Base-by-base conservation (phyloP, 2,113 vertebrate species). In the Mugil cephalus region DNA sequence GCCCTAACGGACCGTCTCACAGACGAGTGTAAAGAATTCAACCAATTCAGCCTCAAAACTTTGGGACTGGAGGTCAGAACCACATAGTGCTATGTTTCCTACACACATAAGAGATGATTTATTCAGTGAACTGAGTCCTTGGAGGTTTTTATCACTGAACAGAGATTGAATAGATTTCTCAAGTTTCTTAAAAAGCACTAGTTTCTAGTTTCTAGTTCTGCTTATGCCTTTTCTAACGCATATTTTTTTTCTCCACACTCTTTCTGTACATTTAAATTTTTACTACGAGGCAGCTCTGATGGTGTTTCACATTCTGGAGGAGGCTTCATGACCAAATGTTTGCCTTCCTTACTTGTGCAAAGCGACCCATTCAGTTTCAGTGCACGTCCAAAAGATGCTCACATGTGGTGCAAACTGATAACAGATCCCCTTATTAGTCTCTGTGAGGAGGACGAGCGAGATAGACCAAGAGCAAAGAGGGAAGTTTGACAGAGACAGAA, bases 361-460 rank as follows among this genome's bases (percentile, higher is more conserved):
- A 30, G 24, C 24, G 24, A 30, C 24, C 5, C 17, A 18, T 77
- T 71, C 30, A 34, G 21, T 65, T 52, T 52, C 46, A 9, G 10
- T 4, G 3, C 70, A 54, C 30, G 46, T 35, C 4, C n/a, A 17
- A 24, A 15, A 45, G 11, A 34, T 36, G 4, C 48, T 34, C 42
- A 62, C 58, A 55, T n/a, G 8, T 43, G 42, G 43, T 55, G 56
- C 51, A 10, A 30, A 63, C 58, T 51, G 58, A 69, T 66, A 56
- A 71, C 30, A 52, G 35, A 58, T 64, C 45, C 59, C 64, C 52
- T 35, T 45, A 60, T 60, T 46, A 38, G 59, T 24, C 52, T 61
- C 17, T 45, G 40, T 11, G 36, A 43, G 52, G 36, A 43, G 52
- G 35, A 43, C 13, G 24, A 17, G 54, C 6, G 8, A 36, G 36